Percentiles rank a stretch among this genome's conserved stretches.
These are phyloP conservation scores for Montipora capricornis DNA, from an alignment of 64 coral and sea anemone species.

Conservation along the genomic window DNA sequence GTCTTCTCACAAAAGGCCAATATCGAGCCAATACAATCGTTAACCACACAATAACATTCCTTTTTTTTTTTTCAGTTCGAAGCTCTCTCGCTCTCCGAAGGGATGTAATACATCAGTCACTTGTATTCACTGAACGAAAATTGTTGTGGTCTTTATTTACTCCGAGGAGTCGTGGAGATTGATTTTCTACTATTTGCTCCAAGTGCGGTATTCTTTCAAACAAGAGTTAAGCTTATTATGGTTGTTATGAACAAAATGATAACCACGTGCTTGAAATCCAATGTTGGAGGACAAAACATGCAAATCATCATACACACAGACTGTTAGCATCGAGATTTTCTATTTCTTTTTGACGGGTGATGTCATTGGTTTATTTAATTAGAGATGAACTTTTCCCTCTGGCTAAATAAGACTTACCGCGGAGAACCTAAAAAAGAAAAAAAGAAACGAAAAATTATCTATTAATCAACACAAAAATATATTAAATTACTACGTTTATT, in stretches of 20 bases:
- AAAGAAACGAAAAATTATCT: background rate
- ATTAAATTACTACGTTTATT: constrained; percentile 25
- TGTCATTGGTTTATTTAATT: constrained; percentile 20
- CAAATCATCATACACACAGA: constrained; percentile 11
- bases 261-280: constrained; percentile 27
- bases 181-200: background rate
- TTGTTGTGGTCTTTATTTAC: background rate
- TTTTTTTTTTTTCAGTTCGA: background rate
- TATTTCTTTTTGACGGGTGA: background rate
- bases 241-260: background rate
- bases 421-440: background rate
- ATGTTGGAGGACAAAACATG: background rate
- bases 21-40: background rate
- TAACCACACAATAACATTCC: too few relatives aligned
- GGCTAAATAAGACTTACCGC: background rate
- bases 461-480: background rate
- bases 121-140: too few relatives aligned
- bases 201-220: background rate
- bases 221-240: background rate
- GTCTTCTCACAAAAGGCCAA: background rate
- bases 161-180: background rate
- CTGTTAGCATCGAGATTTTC: background rate
- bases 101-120: too few relatives aligned
- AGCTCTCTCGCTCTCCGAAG: too few relatives aligned
- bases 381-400: background rate